phyloP scores from a whole-genome alignment of 92 coral and sea anemone genomes.

The Desmophyllum pertusum region DNA sequence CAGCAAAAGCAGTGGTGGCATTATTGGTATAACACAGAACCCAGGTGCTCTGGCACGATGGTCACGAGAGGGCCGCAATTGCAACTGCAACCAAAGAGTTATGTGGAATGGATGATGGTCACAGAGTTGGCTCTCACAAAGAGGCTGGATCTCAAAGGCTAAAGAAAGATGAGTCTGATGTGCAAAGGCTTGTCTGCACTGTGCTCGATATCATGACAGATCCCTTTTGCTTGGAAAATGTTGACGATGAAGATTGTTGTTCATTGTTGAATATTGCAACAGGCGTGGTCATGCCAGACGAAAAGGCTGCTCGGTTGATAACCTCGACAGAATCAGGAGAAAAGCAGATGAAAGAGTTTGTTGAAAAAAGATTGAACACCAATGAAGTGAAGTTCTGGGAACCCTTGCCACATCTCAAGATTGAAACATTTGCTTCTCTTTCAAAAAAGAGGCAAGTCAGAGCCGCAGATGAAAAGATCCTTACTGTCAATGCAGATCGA shows the following conservation, averaged over 20 bases:
- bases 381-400: constrained; percentile 26
- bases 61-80: constrained; percentile 50
- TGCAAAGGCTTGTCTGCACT: constrained; percentile 30
- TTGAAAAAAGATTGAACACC: constrained; percentile 23
- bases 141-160: too few species aligned
- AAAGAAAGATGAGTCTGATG: constrained; percentile 47
- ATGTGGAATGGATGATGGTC: constrained; percentile 11
- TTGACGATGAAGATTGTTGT: neutral
- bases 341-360: constrained; percentile 24
- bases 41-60: constrained; percentile 40
- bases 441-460: neutral
- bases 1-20: constrained; percentile 30
- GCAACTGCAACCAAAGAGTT: constrained; percentile 42
- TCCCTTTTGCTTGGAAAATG: constrained; percentile 18
- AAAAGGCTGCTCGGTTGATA: neutral
- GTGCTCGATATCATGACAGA: constrained; percentile 30
- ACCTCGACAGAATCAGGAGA: neutral
- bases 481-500: constrained; percentile 23
- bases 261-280: constrained; percentile 18
- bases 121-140: too few species aligned
- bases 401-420: constrained; percentile 16
- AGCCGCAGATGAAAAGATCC: neutral
- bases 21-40: constrained; percentile 39
- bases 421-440: neutral
- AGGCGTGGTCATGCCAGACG: constrained; percentile 29